Evolutionary conservation across 2,888 invertebrate genomes (phyloP), one percentile per base, ranked within the genome.

Genomic region (Molorchus minor): DNA sequence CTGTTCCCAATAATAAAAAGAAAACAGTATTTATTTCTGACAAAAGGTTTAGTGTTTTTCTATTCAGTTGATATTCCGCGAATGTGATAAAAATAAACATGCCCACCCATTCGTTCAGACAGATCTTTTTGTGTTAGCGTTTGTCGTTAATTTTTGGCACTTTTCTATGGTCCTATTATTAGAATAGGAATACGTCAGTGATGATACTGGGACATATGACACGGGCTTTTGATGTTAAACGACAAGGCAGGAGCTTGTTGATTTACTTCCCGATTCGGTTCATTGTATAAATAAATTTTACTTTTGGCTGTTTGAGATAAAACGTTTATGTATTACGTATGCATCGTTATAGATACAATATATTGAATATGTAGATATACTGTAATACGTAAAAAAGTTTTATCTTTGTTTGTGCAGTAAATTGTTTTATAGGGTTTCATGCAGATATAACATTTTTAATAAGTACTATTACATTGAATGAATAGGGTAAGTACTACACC

Each of bases 21-120:
- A n/a, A n/a, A n/a, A n/a, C n/a, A n/a, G n/a, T n/a, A n/a, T n/a
- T n/a, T 49, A 36, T 49, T 49, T 36, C 15, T 21, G 36, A 21
- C 40, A n/a, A 16, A 40, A 36, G 25, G 25, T 36, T 51, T 51
- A 40, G 2, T 51, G 49, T 51, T 51, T 51, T 51, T 51, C 40
- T 25, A 40, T 40, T 51, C 21, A 20, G 35, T 13, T 13, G 30
- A 16, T 4, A 15, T 21, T 49, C 51, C 40, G 40, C 51, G 51
- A 40, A 46, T 30, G 33, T 49, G 47, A 43, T 21, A 40, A 43
- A 54, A 54, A 54, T 54, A 54, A 54, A 17, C 17, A n/a, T 53
- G 35, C 38, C 43, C 54, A 43, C 54, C 54, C 35, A 54, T 54
- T 25, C 25, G 54, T 25, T 54, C 45, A 54, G 44, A 38, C 51